Conservation (phyloP, 2,888 invertebrate species). For the Pseudococcus longispinus region DNA sequence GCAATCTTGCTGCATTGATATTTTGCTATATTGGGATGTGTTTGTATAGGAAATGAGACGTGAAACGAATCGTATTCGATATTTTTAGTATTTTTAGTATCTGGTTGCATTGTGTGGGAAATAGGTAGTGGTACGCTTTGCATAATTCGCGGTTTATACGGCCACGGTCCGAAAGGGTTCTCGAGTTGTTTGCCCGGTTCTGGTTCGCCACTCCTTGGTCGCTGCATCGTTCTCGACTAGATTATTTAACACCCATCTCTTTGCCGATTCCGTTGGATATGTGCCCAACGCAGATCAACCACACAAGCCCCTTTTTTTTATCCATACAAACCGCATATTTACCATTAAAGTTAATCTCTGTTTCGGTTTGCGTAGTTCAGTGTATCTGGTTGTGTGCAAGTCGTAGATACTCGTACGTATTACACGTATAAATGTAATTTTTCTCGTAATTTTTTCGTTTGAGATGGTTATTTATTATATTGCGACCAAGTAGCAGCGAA, state of each 20-base stretch:
- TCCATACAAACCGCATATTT: slow-evolving; percentile 42
- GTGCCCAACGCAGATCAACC: slow-evolving; percentile 55
- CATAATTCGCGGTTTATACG: slow-evolving; percentile 35
- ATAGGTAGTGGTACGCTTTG: background rate
- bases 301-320: slow-evolving; percentile 23
- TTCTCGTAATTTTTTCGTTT: slow-evolving; percentile 5
- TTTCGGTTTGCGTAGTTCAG: slow-evolving; percentile 55
- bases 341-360: slow-evolving; percentile 51
- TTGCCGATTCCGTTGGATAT: slow-evolving; percentile 54
- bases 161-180: slow-evolving; percentile 31
- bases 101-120: slow-evolving; percentile 34
- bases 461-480: background rate
- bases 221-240: slow-evolving; percentile 49
- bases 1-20: background rate
- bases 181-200: slow-evolving; percentile 49
- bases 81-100: slow-evolving; percentile 17
- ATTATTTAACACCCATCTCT: slow-evolving; percentile 56
- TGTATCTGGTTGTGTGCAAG: slow-evolving; percentile 43
- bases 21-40: background rate
- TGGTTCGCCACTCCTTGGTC: slow-evolving; percentile 48
- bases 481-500: background rate
- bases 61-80: slow-evolving; percentile 10
- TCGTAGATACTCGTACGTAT: no score
- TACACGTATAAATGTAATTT: no score
- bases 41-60: background rate